Conservation (phyloP, 2,797 vertebrate genomes). For the Heteromormyrus szaboi region DNA sequence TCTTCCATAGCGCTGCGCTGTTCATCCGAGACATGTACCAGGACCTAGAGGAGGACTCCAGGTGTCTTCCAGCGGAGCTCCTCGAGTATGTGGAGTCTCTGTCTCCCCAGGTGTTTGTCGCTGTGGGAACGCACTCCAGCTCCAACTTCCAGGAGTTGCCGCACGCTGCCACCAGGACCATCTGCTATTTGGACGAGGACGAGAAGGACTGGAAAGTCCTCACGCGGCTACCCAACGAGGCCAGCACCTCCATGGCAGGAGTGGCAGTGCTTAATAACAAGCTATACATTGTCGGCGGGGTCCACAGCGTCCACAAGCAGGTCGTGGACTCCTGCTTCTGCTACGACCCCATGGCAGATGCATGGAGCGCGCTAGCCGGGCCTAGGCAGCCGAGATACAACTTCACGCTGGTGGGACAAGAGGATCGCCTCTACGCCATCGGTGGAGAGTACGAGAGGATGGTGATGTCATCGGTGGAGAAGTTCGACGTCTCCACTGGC, state of each 20-base stretch:
- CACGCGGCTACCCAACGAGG: constrained; percentile 74
- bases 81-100: constrained; percentile 68
- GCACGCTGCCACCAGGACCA: constrained; percentile 75
- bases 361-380: constrained; percentile 75
- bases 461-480: constrained; percentile 74
- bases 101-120: constrained; percentile 71
- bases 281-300: constrained; percentile 85
- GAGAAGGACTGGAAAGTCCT: constrained; percentile 77
- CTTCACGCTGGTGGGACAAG: constrained; percentile 72
- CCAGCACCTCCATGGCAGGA: constrained; percentile 88
- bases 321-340: constrained; percentile 81
- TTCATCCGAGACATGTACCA: constrained; percentile 76
- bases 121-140: constrained; percentile 80
- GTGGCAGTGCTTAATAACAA: constrained; percentile 80
- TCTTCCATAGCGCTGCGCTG: constrained; percentile 66
- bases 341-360: constrained; percentile 66
- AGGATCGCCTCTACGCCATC: constrained; percentile 75
- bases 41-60: constrained; percentile 63
- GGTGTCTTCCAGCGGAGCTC: constrained; percentile 60
- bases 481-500: constrained; percentile 57
- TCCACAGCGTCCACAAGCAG: constrained; percentile 76
- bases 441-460: constrained; percentile 75
- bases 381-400: constrained; percentile 82
- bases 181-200: constrained; percentile 83
- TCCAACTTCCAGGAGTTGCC: constrained; percentile 64